Evolutionary conservation across 2,113 vertebrate species (phyloP), one percentile per base, ranked within the genome.

Genomic region (Chloropsis hardwickii): DNA sequence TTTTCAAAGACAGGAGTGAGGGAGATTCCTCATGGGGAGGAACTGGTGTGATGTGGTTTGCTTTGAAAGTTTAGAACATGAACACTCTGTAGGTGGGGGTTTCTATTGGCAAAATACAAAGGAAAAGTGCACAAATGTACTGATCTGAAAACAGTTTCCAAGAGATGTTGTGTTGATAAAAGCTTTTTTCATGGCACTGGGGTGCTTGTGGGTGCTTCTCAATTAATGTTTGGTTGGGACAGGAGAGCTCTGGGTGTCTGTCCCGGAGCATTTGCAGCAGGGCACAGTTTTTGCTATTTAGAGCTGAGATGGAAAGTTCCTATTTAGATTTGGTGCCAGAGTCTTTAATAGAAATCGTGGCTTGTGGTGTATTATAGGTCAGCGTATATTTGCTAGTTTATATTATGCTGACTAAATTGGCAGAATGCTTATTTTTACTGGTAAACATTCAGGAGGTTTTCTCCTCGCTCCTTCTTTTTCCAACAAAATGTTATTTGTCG

Each of bases 221-320:
- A 61, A 0, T 50, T n/a, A 40, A 33, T 17, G 1, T 21, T 71
- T 5, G n/a, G 48, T 65, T 57, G 5, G 15, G 65, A 17, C 35
- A 79, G 79, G 50, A 94, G 45, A 24, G 71, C 37, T 56, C 73
- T 79, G 62, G 21, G 18, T 81, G 76, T 74, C 87, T 86, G 53
- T 61, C 88, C n/a, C 5, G 3, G 11, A 71, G 77, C 79, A 20
- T 62, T 73, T 93, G 71, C 90, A 93, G 64, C 28, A 81, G 79
- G 83, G 86, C 50, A 54, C 15, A 66, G 73, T 45, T 97, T 92
- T 92, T 91, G 72, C 89, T 94, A 60, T 96, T 94, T 87, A 76
- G 40, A 90, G 87, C 94, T 58, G 91, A 93, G 98, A 98, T 99
- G 99, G 99, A 99, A 99, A 99, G 98, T 99, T 99, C 98, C 99